Base-by-base conservation (phyloP, 2,888 invertebrate species). In the Escarpia spicata region DNA sequence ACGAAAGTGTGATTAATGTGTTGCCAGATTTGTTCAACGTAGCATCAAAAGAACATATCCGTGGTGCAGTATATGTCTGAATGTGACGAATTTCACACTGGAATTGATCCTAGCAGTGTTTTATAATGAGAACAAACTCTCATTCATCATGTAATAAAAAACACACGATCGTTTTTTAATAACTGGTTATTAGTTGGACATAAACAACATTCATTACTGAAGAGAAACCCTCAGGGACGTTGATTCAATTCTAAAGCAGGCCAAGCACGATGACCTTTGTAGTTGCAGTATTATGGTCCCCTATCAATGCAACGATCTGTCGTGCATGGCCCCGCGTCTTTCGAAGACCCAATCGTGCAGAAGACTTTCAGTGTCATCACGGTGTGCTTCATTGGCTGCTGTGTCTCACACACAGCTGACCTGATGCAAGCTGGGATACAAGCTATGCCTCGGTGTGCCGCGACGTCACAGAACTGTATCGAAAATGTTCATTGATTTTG, bases 401-500 rank as follows among this genome's bases (percentile, higher is more conserved):
- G 75, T 75, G 75, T 75, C 75, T 37, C 1, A 75, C 75, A 75
- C 75, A 75, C 75, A 26, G 75, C 19, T n/a, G 19, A 26, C 19
- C 75, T 75, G 75, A 75, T 75, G 75, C 75, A 75, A 3, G 75
- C 75, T 75, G 75, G 75, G 75, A 75, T 75, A 75, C 75, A 75
- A 75, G 75, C n/a, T 75, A 26, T 4, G 26, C 75, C 75, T 75
- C 19, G 75, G 26, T 26, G 75, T 75, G 6, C 75, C 26, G 19
- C 6, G 6, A 26, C 26, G 37, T 93, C 93, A 94, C 92, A 94
- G 93, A 31, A 94, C 93, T 91, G 94, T 96, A 94, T 96, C 96
- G 93, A 96, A 96, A 93, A 96, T 95, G 19, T 95, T 94, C 95
- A 96, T 96, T 75, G 96, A 96, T 93, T 95, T 95, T 45, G 95